Conservation (phyloP, 2,888 invertebrate species). For the Hemithea aestivaria region DNA sequence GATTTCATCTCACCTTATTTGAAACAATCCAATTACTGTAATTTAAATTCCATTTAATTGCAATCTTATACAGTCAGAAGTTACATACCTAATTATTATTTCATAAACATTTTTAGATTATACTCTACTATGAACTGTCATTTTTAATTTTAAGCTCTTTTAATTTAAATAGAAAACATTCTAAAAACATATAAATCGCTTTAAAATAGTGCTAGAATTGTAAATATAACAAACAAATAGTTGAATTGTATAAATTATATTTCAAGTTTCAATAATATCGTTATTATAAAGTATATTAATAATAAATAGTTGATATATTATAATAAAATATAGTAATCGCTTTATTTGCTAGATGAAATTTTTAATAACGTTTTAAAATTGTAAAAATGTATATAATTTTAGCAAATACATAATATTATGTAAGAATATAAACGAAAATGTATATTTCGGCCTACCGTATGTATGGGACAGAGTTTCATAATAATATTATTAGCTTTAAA, state of each 20-base stretch:
- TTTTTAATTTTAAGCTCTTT: too few species aligned
- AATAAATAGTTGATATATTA: slow-evolving; percentile 17
- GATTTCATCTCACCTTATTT: too few species aligned
- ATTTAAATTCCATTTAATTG: too few species aligned
- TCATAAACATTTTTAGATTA: too few species aligned
- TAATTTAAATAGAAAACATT: too few species aligned
- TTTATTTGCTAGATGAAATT: slow-evolving; percentile 30
- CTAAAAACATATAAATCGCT: slow-evolving; percentile 8
- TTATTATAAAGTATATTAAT: slow-evolving; percentile 15
- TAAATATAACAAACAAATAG: slow-evolving; percentile 14
- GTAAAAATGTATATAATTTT: slow-evolving; percentile 34
- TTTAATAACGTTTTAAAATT: slow-evolving; percentile 25
- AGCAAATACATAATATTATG: slow-evolving; percentile 17
- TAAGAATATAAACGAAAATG: slow-evolving; percentile 13
- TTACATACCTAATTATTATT: too few species aligned
- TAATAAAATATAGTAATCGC: slow-evolving; percentile 16
- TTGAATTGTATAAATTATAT: slow-evolving; percentile 26
- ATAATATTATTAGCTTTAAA: slow-evolving; percentile 7
- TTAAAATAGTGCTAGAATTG: slow-evolving; percentile 8
- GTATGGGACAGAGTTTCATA: slow-evolving; percentile 15
- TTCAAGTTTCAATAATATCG: slow-evolving; percentile 20
- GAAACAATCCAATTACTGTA: too few species aligned
- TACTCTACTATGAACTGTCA: too few species aligned
- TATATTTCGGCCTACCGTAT: slow-evolving; percentile 16
- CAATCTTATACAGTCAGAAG: too few species aligned